phyloP scores from a whole-genome alignment of 2,888 invertebrate genomes.

The Clivina fossor region DNA sequence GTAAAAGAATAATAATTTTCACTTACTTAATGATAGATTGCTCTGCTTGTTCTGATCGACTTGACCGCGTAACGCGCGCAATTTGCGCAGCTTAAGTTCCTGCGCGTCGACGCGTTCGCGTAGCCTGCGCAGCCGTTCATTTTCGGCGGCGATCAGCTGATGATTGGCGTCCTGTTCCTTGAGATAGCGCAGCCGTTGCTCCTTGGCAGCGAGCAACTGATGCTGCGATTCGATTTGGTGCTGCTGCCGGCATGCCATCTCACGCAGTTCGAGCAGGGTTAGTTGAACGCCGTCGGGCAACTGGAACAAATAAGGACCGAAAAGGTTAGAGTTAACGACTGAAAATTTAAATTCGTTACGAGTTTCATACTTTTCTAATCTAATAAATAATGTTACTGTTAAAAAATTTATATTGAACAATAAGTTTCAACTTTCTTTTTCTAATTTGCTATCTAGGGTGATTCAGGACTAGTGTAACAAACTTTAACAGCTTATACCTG shows the following conservation, averaged over 20 bases:
- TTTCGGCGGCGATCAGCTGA: slow-evolving; percentile 79
- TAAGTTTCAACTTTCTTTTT: too few relatives aligned
- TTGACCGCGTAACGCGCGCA: slow-evolving; percentile 90
- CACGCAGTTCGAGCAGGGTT: slow-evolving; percentile 94
- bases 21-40: slow-evolving; percentile 89
- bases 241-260: slow-evolving; percentile 97
- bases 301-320: slow-evolving; percentile 62
- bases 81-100: slow-evolving; percentile 88
- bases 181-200: slow-evolving; percentile 89
- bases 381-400: too few relatives aligned
- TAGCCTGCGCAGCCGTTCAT: slow-evolving; percentile 82
- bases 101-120: slow-evolving; percentile 93
- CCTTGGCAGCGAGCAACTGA: slow-evolving; percentile 86
- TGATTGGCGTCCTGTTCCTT: slow-evolving; percentile 88
- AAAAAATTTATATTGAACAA: too few relatives aligned
- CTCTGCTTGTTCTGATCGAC: slow-evolving; percentile 90
- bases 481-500: too few relatives aligned
- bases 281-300: slow-evolving; percentile 90
- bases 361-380: too few relatives aligned
- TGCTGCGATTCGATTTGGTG: slow-evolving; percentile 97
- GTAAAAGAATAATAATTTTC: too few relatives aligned
- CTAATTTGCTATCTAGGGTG: too few relatives aligned
- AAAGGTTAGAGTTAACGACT: too few relatives aligned
- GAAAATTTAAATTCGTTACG: too few relatives aligned
- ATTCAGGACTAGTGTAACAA: too few relatives aligned